Evolutionary conservation across 2,113 vertebrate genomes (phyloP).

Genomic region (Baryphthengus martii): DNA sequence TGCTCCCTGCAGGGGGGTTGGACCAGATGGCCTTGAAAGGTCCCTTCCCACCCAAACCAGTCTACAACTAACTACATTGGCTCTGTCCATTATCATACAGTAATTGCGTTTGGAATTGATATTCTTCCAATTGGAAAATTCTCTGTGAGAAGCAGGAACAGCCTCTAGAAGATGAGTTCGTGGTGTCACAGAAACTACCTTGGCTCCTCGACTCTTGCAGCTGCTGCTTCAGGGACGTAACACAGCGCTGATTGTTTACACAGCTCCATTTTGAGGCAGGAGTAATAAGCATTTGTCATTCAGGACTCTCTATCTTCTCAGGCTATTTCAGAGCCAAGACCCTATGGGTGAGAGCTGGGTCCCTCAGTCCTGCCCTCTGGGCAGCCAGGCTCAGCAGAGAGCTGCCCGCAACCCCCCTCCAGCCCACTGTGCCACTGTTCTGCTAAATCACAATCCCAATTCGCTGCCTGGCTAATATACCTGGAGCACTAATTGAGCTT

Average conservation of each 20-base stretch:
- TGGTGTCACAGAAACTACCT: background rate
- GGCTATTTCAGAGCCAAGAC: background rate
- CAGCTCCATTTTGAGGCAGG: background rate
- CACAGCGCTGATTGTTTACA: background rate
- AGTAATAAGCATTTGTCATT: background rate
- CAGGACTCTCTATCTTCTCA: background rate
- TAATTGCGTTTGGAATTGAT: too few relatives aligned
- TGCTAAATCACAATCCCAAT: background rate
- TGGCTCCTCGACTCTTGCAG: background rate
- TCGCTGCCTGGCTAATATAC: background rate
- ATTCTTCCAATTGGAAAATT: background rate
- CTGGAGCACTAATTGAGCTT: background rate
- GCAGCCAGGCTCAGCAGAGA: background rate
- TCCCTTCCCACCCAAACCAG: too few relatives aligned
- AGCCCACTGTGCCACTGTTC: background rate
- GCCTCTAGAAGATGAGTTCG: background rate
- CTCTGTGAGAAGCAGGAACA: background rate
- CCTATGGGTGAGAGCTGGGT: too few relatives aligned
- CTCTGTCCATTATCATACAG: too few relatives aligned
- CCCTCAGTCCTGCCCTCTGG: background rate
- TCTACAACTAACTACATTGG: background rate
- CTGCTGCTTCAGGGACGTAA: background rate
- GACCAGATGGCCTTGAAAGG: too few relatives aligned
- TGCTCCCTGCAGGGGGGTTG: too few relatives aligned
- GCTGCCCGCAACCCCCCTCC: too few relatives aligned